These are phyloP conservation scores for Bimastos eiseni DNA, from an alignment of 2,888 invertebrate species.

Conservation along the genomic window DNA sequence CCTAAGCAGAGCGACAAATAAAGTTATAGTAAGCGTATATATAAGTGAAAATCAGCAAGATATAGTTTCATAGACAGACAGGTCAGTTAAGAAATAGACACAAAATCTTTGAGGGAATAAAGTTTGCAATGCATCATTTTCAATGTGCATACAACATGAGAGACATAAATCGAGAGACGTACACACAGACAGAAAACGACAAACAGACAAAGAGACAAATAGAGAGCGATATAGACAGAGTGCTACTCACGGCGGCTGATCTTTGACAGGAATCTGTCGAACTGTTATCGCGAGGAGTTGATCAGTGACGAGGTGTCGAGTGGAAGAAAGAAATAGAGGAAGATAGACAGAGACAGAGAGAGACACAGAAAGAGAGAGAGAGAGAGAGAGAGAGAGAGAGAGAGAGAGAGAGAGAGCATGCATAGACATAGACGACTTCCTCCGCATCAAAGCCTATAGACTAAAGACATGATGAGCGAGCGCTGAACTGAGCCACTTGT, in stretches of 20 bases:
- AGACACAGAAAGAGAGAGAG: neutral
- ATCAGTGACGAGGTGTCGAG: neutral
- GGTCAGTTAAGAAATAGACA: neutral
- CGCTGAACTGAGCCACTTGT: neutral
- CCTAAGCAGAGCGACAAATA: neutral
- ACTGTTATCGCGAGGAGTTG: neutral
- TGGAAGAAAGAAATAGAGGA: neutral
- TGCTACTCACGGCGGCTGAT: neutral
- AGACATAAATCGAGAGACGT: neutral
- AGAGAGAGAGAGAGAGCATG: neutral
- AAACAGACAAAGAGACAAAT: neutral
- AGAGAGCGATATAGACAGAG: neutral
- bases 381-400: neutral
- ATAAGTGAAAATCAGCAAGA: neutral
- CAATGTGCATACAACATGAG: neutral
- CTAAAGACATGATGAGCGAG: neutral
- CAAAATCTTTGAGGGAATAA: neutral
- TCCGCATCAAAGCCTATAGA: neutral
- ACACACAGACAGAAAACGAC: neutral
- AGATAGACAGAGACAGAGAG: too few relatives aligned
- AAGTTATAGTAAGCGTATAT: neutral
- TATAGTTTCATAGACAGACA: neutral
- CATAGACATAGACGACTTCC: neutral
- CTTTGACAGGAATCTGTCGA: neutral
- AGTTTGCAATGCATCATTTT: neutral